A percentile compares a stretch with the other conserved stretches of the same genome.
These are phyloP conservation scores for Melinaea marsaeus DNA, from an alignment of 2,888 invertebrate genomes.

Conservation along the genomic window DNA sequence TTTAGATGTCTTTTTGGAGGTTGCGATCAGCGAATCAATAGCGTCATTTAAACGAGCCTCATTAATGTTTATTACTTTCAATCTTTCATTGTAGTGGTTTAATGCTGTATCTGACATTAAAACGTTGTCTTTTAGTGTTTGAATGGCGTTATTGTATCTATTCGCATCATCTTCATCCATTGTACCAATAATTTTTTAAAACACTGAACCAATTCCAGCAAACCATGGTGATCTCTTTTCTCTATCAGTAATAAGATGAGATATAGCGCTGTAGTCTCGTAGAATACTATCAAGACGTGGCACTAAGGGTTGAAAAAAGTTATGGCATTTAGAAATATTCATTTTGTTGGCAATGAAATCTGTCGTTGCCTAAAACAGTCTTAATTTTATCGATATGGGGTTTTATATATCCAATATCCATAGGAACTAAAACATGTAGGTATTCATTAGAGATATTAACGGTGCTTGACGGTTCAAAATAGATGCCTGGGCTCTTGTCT, in stretches of 20 bases:
- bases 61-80: constrained; percentile 19
- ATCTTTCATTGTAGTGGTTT: constrained; percentile 14
- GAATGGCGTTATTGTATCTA: constrained; percentile 33
- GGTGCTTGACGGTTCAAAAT: constrained; percentile 31
- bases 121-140: constrained; percentile 32
- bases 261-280: constrained; percentile 15
- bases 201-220: constrained; percentile 31
- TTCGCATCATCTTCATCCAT: constrained; percentile 36
- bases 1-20: not conserved
- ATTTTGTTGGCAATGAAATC: constrained; percentile 21
- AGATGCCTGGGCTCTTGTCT: constrained; percentile 29
- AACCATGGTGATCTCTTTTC: constrained; percentile 32
- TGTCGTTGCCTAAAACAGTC: constrained; percentile 19
- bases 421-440: constrained; percentile 26
- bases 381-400: constrained; percentile 32
- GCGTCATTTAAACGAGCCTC: constrained; percentile 20
- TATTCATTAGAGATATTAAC: constrained; percentile 27
- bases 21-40: constrained; percentile 11
- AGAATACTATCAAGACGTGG: constrained; percentile 12
- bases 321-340: constrained; percentile 13
- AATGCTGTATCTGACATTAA: constrained; percentile 20
- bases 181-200: constrained; percentile 37
- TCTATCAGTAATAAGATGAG: constrained; percentile 13
- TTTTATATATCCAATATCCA: constrained; percentile 30
- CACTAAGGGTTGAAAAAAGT: constrained; percentile 11